phyloP scores from a whole-genome alignment of 2,797 vertebrate genomes.

The Phoxinus dragarum region DNA sequence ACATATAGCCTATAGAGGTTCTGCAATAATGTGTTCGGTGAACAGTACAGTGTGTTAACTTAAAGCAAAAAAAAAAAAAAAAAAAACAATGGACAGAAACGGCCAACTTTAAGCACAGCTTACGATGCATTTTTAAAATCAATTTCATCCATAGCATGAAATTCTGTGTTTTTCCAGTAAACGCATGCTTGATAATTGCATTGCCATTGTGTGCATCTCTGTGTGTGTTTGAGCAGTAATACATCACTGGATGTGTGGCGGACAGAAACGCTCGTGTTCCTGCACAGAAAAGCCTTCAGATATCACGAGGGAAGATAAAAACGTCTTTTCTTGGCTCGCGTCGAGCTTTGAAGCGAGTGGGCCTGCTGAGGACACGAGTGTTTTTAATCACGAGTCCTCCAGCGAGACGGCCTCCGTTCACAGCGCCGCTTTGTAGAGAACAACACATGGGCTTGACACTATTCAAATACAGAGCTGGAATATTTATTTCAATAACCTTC shows the following conservation, averaged over 20 bases:
- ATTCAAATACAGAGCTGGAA: constrained; percentile 15
- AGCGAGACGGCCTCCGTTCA: constrained; percentile 50
- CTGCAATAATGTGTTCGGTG: background rate
- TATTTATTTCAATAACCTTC: constrained; percentile 37
- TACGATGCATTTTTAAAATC: background rate
- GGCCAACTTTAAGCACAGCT: background rate
- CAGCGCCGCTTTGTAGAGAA: constrained; percentile 41
- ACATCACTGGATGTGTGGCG: background rate
- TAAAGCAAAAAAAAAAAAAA: too few species aligned
- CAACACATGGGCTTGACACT: constrained; percentile 50
- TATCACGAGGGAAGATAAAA: constrained; percentile 33
- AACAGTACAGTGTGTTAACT: background rate
- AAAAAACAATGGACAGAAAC: background rate
- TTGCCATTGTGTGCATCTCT: background rate
- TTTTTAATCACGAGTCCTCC: constrained; percentile 61
- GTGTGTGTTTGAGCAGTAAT: background rate
- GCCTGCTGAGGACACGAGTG: constrained; percentile 51
- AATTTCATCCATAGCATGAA: background rate
- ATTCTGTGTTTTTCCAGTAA: background rate
- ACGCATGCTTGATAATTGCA: too few species aligned
- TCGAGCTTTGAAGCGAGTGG: constrained; percentile 49
- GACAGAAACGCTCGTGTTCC: constrained; percentile 23
- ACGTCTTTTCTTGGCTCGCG: constrained; percentile 48
- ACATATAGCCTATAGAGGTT: too few species aligned
- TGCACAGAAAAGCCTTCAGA: constrained; percentile 36